Evolutionary conservation across 2,888 invertebrate species (phyloP).

Genomic region (Pheosia tremula): DNA sequence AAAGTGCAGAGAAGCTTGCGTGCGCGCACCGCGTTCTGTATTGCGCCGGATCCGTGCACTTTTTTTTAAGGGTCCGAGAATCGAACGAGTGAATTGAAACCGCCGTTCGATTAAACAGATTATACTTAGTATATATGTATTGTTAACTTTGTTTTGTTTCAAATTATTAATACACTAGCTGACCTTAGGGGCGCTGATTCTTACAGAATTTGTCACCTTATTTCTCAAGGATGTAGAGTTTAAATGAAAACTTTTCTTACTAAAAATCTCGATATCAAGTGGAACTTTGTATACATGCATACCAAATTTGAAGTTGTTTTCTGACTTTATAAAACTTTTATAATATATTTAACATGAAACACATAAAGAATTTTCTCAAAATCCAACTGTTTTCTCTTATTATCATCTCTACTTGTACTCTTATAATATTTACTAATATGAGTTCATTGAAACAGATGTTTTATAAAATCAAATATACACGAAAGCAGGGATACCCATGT

Average conservation of each 20-base stretch:
- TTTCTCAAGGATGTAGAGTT: neutral
- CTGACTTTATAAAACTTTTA: too few species aligned
- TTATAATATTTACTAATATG: too few species aligned
- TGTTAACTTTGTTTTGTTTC: constrained; percentile 1
- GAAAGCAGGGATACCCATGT: too few species aligned
- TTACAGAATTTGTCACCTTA: neutral
- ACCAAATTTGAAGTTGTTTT: too few species aligned
- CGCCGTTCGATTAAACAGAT: constrained; percentile 45
- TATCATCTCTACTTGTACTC: too few species aligned
- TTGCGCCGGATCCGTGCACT: constrained; percentile 62
- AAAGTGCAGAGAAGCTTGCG: constrained; percentile 60
- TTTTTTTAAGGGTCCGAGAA: constrained; percentile 58
- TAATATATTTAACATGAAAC: too few species aligned
- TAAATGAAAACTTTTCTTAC: neutral
- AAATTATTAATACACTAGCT: neutral
- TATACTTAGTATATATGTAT: neutral
- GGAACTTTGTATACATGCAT: too few species aligned
- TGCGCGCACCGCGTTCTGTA: constrained; percentile 63
- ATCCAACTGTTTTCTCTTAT: too few species aligned
- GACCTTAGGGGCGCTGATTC: neutral
- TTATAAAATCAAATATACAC: too few species aligned
- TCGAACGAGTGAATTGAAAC: constrained; percentile 71
- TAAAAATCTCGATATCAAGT: too few species aligned
- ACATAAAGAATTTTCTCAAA: too few species aligned
- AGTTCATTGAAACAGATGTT: too few species aligned